Conservation (phyloP, 2,113 vertebrate species). For the Crotalus horridus region DNA sequence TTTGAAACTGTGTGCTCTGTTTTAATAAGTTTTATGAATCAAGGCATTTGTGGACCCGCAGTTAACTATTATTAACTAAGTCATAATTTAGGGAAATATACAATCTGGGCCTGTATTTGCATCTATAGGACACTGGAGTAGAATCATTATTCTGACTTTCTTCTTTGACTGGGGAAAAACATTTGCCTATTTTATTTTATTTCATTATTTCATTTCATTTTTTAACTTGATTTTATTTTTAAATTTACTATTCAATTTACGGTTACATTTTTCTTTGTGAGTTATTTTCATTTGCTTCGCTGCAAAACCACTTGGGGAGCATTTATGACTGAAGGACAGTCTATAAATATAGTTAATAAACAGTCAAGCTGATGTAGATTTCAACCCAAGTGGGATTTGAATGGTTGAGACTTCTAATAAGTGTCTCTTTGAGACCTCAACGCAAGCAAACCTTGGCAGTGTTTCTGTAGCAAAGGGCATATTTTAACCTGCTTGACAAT, state of each 20-base stretch:
- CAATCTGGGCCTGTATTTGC: not conserved
- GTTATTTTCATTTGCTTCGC: not conserved
- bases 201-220: not conserved
- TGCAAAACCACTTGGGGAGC: not conserved
- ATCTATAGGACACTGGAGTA: not conserved
- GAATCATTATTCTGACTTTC: not conserved
- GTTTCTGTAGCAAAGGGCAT: not conserved
- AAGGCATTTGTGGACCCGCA: not conserved
- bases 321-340: not conserved
- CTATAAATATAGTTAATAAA: not conserved
- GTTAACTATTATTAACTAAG: not conserved
- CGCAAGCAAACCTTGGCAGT: not conserved
- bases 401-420: too few relatives aligned
- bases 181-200: not conserved
- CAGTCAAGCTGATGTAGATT: not conserved
- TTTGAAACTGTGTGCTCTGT: not conserved
- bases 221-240: not conserved
- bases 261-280: not conserved
- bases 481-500: not conserved
- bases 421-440: not conserved
- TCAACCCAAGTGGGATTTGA: not conserved
- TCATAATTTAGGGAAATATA: not conserved
- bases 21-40: not conserved
- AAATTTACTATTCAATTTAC: not conserved
- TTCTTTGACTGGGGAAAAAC: not conserved